Evolutionary conservation across 2,797 vertebrate genomes (phyloP).

Genomic region (Melopsittacus undulatus): DNA sequence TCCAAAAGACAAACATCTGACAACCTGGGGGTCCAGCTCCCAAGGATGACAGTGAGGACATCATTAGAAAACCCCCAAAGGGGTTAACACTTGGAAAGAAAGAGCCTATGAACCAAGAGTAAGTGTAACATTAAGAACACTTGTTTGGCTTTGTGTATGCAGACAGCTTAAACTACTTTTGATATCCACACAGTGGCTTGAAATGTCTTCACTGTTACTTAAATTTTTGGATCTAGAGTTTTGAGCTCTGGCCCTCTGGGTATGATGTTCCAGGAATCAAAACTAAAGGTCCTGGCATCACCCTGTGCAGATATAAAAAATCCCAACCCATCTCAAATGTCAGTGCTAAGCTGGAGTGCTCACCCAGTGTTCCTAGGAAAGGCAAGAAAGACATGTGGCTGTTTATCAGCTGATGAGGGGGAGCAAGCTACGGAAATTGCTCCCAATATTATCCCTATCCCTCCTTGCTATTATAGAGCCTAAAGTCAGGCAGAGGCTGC

Average conservation of each 20-base stretch:
- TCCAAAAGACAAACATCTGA: not conserved
- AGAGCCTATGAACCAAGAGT: not conserved
- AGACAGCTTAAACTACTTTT: not conserved
- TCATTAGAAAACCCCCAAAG: not conserved
- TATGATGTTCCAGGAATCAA: not conserved
- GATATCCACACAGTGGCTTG: not conserved
- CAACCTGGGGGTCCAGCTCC: not conserved
- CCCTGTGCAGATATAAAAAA: not conserved
- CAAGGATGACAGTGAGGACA: not conserved
- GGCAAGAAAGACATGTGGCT: not conserved
- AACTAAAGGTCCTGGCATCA: not conserved
- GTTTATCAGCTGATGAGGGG: not conserved
- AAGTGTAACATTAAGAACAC: not conserved
- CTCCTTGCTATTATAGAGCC: not conserved
- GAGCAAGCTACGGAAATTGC: not conserved
- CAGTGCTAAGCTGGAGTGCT: not conserved
- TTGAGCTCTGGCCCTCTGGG: not conserved
- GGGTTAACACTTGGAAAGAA: not conserved
- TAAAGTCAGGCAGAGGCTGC: not conserved
- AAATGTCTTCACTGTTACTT: not conserved
- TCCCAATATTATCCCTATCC: not conserved
- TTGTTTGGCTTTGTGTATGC: not conserved
- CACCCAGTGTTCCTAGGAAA: not conserved
- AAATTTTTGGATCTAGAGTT: not conserved
- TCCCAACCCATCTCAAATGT: not conserved